Percentiles rank a stretch among this genome's conserved stretches.
Conservation (phyloP, 2,888 invertebrate species). For the Drosophila histrio region DNA sequence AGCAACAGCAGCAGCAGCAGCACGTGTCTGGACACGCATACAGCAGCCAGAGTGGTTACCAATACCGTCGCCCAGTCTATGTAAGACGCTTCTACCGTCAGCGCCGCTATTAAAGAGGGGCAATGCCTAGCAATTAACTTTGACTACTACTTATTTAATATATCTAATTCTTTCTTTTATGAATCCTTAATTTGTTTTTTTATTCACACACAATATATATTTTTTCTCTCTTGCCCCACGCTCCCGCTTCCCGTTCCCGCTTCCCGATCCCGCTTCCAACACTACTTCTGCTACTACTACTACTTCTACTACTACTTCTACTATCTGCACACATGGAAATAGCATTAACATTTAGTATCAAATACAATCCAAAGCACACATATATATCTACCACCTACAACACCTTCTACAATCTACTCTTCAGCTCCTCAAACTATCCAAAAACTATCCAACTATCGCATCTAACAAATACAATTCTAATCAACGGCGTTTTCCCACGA, state of each 20-base stretch:
- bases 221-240: slow-evolving; percentile 21
- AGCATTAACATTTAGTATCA: slow-evolving; percentile 46
- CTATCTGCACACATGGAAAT: slow-evolving; percentile 47
- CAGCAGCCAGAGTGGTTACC: slow-evolving; percentile 75
- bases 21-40: slow-evolving; percentile 68
- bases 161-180: slow-evolving; percentile 50
- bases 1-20: slow-evolving; percentile 53
- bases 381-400: background rate
- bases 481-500: slow-evolving; percentile 46
- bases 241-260: slow-evolving; percentile 28
- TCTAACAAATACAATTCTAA: slow-evolving; percentile 43
- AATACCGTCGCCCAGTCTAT: slow-evolving; percentile 82
- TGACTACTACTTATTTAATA: slow-evolving; percentile 70
- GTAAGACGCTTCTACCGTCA: slow-evolving; percentile 79
- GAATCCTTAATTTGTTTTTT: slow-evolving; percentile 42
- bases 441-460: slow-evolving; percentile 48
- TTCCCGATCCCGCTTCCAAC: slow-evolving; percentile 12
- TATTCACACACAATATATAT: slow-evolving; percentile 39
- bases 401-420: slow-evolving; percentile 14
- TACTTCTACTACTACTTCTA: slow-evolving; percentile 27
- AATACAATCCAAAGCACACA: slow-evolving; percentile 20
- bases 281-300: slow-evolving; percentile 15
- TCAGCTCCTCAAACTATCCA: slow-evolving; percentile 37
- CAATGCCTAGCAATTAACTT: slow-evolving; percentile 52
- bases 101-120: slow-evolving; percentile 73